Base-by-base conservation (phyloP, 2,888 invertebrate species). In the Junonia oenone region DNA sequence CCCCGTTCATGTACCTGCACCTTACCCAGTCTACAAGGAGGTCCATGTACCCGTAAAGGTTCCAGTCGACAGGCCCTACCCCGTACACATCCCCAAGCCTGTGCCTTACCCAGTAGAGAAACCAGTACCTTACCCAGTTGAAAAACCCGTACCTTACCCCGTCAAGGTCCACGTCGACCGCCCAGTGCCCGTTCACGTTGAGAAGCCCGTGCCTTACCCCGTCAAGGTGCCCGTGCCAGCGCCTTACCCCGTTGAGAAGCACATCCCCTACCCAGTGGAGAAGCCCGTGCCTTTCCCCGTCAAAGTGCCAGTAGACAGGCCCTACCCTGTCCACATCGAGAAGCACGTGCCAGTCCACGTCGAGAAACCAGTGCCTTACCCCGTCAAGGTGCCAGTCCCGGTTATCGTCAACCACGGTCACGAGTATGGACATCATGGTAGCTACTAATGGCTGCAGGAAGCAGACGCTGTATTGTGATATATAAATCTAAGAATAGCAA, bases 171-270 rank as follows among this genome's bases (percentile, higher is more conserved):
- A 91, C 45, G 91, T 93, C 9, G 92, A 92, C 83, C 91, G 92
- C 76, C 92, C 92, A 13, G 91, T 91, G 75, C 87, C 92, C 45
- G 92, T 92, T 9, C 83, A 72, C 29, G 87, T 91, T 13, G 91
- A 91, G 68, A 94, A 93, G 72, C 91, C 93, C 71, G 82, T 95
- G 17, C 92, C 91, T 63, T 92, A 92, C 60, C 92, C 92, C 59
- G 93, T 94, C 5, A 94, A 94, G 78, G 92, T 93, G 11, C 94
- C 91, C 65, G 92, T 93, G 22, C 93, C 93, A 58, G 92, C 93
- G 70, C 94, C 94, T 49, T 94, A 93, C 79, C 92, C 94, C 59
- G 93, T 94, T n/a, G 92, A 93, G 64, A 93, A 93, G 78, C 89
- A 93, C 67, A 89, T 94, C 33, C 93, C 94, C 37, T 92, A 93